Conservation (phyloP, 2,888 invertebrate species). For the Caenorhabditis sulstoni region DNA sequence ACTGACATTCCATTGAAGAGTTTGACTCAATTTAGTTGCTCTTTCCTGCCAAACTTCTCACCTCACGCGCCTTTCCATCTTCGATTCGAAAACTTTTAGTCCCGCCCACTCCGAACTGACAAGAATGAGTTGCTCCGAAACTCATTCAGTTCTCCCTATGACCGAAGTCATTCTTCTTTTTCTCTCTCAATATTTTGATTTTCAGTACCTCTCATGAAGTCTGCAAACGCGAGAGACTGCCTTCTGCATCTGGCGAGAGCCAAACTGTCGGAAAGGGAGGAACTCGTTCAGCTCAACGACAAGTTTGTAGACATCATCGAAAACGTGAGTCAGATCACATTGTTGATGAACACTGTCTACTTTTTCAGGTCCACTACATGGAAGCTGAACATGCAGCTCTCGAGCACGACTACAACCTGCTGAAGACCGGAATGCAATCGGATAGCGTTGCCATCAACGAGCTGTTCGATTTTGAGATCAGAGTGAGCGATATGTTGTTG, state of each 20-base stretch:
- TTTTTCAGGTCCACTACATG: constrained; percentile 43
- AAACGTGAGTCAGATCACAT: constrained; percentile 22
- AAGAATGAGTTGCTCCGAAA: constrained; percentile 3
- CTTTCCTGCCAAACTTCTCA: constrained; percentile 17
- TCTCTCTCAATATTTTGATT: neutral
- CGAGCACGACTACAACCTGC: constrained; percentile 46
- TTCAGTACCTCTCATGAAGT: constrained; percentile 36
- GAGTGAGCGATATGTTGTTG: constrained; percentile 17
- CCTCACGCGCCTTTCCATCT: neutral
- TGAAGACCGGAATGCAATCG: constrained; percentile 41
- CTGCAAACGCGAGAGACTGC: constrained; percentile 43
- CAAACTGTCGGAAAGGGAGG: constrained; percentile 35
- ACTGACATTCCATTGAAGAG: constrained; percentile 38
- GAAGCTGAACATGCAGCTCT: constrained; percentile 50
- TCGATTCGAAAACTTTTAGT: constrained; percentile 4
- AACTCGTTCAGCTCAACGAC: constrained; percentile 49
- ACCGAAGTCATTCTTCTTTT: too few relatives aligned
- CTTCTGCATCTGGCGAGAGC: constrained; percentile 21
- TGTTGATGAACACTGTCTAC: neutral
- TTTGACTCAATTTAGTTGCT: constrained; percentile 25
- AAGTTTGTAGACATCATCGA: constrained; percentile 52
- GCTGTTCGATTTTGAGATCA: constrained; percentile 38
- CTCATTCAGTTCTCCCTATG: constrained; percentile 11
- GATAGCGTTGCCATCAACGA: constrained; percentile 40
- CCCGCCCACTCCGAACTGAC: constrained; percentile 26